Conservation (phyloP, 2,797 vertebrate species). For the Sebastes taczanowskii region DNA sequence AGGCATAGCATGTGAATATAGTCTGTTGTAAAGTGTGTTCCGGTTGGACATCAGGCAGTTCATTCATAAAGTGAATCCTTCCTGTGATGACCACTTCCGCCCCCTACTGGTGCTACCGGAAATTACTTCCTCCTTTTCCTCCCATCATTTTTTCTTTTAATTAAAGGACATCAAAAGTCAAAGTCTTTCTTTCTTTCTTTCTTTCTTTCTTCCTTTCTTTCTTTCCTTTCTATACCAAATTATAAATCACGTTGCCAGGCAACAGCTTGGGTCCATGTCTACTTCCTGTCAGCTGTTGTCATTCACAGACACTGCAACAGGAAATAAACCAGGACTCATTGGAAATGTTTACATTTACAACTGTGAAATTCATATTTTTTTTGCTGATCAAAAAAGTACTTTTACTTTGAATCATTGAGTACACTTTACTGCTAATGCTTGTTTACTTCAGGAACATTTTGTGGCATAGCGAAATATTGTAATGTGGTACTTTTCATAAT, state of each 20-base stretch:
- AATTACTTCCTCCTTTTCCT: neutral
- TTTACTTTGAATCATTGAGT: neutral
- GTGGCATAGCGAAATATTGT: neutral
- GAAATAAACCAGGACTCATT: too few species aligned
- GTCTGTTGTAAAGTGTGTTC: slow-evolving; percentile 11
- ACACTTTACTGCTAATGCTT: too few species aligned
- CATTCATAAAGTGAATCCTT: slow-evolving; percentile 66
- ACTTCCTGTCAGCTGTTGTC: too few species aligned
- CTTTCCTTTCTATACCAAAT: neutral
- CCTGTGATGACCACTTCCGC: slow-evolving; percentile 23
- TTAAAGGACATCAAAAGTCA: too few species aligned
- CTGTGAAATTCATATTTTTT: neutral
- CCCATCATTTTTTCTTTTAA: neutral
- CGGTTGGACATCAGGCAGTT: slow-evolving; percentile 8
- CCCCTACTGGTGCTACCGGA: slow-evolving; percentile 18
- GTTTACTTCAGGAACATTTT: neutral
- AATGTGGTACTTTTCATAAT: neutral
- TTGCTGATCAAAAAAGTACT: neutral
- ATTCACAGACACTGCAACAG: too few species aligned
- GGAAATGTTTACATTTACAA: too few species aligned
- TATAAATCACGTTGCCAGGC: too few species aligned
- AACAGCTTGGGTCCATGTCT: too few species aligned
- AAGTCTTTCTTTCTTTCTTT: too few species aligned
- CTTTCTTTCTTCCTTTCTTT: neutral
- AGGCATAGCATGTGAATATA: neutral